Evolutionary conservation across 2,888 invertebrate genomes (phyloP), one percentile per base, ranked within the genome.

Genomic region (Dorcus parallelipipedus): DNA sequence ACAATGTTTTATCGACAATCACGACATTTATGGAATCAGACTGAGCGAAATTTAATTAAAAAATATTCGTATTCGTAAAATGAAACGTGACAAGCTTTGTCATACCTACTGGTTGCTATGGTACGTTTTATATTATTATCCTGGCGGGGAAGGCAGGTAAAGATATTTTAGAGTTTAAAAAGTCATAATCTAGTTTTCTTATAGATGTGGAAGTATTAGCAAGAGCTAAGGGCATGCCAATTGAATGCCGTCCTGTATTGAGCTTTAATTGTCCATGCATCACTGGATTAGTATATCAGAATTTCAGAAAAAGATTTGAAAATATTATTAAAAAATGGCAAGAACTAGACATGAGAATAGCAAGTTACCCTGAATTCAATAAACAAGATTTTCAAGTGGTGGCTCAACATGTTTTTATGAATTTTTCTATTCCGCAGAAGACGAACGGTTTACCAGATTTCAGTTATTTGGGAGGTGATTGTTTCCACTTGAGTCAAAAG

Each of bases 401-500:
- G 17, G 66, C 78, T 23, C 84, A 85, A 67, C 81, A 83, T 0
- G 81, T 82, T 63, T 72, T 81, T 0, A 70, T 72, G 40, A 73
- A 83, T 49, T 53, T 78, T 0, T 68, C 68, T 4, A 72, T 84
- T 50, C 84, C 84, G 0, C 69, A 58, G 14, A 71, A 58, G 1
- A 62, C 71, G 1, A 69, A 79, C 47, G 82, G 81, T 1, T 63
- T 62, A 1, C 73, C 78, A 0, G 85, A 86, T 72, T 76, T 78
- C 41, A 73, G 79, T 0, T 84, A 79, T 70, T 71, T 85, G 49
- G 82, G 86, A 0, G 72, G 74, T 40, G 87, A 87, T 69, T 87
- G 87, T 70, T 87, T 87, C 65, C 87, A 87, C 69, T 73, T 85
- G 5, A 85, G 84, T 63, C 86, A 87, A 69, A 84, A 81, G 65